phyloP scores from a whole-genome alignment of 2,888 invertebrate genomes.

The Caenorhabditis sp. region DNA sequence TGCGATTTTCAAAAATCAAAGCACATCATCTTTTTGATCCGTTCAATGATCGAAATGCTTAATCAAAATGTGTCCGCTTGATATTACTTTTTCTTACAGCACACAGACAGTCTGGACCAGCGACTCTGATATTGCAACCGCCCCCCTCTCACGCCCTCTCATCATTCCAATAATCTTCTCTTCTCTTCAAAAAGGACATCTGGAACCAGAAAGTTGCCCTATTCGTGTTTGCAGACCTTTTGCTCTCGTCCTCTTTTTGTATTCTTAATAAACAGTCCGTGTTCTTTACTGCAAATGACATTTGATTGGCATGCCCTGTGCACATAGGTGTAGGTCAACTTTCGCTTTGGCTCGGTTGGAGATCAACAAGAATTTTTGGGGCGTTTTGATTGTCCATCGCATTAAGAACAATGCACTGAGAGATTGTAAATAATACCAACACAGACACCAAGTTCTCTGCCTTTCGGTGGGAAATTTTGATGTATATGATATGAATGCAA shows the following conservation, averaged over 20 bases:
- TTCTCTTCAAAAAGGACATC: constrained; percentile 1
- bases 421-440: constrained; percentile 53
- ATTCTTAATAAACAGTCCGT: neutral
- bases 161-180: neutral
- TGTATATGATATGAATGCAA: too few relatives aligned
- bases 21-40: too few relatives aligned
- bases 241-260: neutral
- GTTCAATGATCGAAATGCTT: too few relatives aligned
- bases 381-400: constrained; percentile 63
- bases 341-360: too few relatives aligned
- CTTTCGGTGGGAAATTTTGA: too few relatives aligned
- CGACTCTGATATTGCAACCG: neutral
- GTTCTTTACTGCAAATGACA: neutral
- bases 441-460: constrained; percentile 37
- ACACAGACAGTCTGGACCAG: neutral
- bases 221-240: too few relatives aligned
- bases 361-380: constrained; percentile 52
- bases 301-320: neutral
- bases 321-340: constrained; percentile 38
- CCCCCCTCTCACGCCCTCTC: neutral
- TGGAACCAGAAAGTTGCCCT: too few relatives aligned
- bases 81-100: constrained; percentile 2
- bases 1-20: too few relatives aligned
- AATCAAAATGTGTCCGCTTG: too few relatives aligned
- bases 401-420: constrained; percentile 52